phyloP scores from a whole-genome alignment of 1,140 invertebrate species.

The Penaeus chinensis region DNA sequence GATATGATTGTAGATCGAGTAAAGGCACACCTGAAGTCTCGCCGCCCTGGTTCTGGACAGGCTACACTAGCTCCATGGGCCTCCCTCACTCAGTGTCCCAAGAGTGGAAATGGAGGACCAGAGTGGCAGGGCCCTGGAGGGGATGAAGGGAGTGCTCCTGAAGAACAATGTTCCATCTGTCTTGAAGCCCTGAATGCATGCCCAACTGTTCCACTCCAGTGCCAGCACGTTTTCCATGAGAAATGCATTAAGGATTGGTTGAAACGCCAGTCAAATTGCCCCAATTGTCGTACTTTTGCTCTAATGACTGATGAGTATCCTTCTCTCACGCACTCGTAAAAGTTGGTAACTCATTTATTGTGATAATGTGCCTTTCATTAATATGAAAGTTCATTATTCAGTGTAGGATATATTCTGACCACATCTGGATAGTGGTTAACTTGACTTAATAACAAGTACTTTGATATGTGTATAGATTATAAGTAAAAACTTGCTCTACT shows the following conservation, averaged over 20 bases:
- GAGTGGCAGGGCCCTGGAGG: constrained; percentile 43
- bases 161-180: constrained; percentile 52
- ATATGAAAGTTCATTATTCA: too few species aligned
- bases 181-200: constrained; percentile 35
- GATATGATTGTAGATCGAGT: constrained; percentile 45
- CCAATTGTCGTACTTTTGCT: constrained; percentile 51
- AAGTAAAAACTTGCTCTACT: too few species aligned
- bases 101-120: constrained; percentile 5
- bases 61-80: constrained; percentile 44
- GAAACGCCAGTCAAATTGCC: constrained; percentile 50
- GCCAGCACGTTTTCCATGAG: constrained; percentile 49
- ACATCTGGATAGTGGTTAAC: too few species aligned
- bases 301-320: constrained; percentile 55
- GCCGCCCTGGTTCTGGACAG: constrained; percentile 15
- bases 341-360: too few species aligned
- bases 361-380: too few species aligned
- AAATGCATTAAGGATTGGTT: constrained; percentile 52
- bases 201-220: constrained; percentile 33
- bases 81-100: constrained; percentile 25
- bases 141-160: constrained; percentile 24
- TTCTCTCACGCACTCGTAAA: constrained; percentile 29
- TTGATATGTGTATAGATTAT: too few species aligned
- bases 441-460: too few species aligned
- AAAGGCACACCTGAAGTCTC: constrained; percentile 8
- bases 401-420: too few species aligned